These are phyloP conservation scores for Pseudomyrmex gracilis DNA, from an alignment of 1,140 invertebrate genomes.

Conservation along the genomic window DNA sequence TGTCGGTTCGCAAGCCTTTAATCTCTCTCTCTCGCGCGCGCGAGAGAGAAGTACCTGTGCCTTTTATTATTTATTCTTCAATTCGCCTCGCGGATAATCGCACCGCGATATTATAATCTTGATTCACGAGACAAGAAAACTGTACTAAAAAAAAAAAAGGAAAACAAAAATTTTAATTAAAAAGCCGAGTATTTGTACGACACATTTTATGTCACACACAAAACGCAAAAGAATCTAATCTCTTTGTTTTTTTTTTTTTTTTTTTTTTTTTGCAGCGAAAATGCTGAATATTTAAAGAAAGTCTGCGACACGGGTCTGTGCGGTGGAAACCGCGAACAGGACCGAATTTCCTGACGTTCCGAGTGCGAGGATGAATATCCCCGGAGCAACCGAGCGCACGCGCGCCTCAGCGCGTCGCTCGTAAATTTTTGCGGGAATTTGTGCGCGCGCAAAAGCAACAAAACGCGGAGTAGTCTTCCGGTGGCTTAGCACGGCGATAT, in stretches of 20 bases:
- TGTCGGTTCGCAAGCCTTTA: slow-evolving; percentile 22
- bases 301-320: too few species aligned
- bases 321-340: too few species aligned
- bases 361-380: background rate
- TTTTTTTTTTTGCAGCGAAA: too few species aligned
- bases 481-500: slow-evolving; percentile 57
- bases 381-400: slow-evolving; percentile 29
- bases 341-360: slow-evolving; percentile 10
- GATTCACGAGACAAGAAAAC: background rate
- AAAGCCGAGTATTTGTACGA: background rate
- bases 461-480: slow-evolving; percentile 35
- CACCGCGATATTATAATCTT: background rate
- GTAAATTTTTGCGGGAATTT: slow-evolving; percentile 73
- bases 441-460: slow-evolving; percentile 27
- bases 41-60: too few species aligned
- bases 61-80: too few species aligned
- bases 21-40: too few species aligned
- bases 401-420: slow-evolving; percentile 61
- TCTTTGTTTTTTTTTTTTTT: too few species aligned
- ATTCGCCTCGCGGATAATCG: slow-evolving; percentile 7
- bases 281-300: too few species aligned
- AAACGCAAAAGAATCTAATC: too few species aligned
- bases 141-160: background rate
- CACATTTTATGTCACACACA: too few species aligned
- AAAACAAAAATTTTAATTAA: background rate